Percentiles rank a stretch among this genome's conserved stretches.
These are phyloP conservation scores for Carduelis carduelis DNA, from an alignment of 2,797 vertebrate genomes.

Conservation along the genomic window DNA sequence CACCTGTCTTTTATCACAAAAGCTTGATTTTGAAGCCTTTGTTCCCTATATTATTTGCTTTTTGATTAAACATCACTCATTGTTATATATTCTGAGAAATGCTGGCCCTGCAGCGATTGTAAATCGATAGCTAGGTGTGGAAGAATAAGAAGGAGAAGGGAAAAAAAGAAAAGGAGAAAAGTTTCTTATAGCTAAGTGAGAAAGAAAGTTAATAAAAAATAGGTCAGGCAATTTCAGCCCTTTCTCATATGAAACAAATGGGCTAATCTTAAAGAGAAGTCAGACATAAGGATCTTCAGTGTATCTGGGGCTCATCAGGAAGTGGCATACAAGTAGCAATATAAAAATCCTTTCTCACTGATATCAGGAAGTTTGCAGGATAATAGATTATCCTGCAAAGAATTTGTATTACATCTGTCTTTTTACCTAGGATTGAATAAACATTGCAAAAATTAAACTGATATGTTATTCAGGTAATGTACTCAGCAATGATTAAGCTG, in stretches of 20 bases:
- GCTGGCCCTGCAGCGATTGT: background rate
- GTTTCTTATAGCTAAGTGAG: background rate
- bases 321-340: background rate
- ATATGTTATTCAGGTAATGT: background rate
- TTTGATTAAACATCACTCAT: conserved; percentile 39
- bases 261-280: background rate
- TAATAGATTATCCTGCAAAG: background rate
- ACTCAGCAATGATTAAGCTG: background rate
- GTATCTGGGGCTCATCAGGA: background rate
- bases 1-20: background rate
- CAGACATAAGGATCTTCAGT: background rate
- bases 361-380: background rate
- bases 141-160: background rate
- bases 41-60: conserved; percentile 17
- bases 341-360: background rate
- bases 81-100: conserved; percentile 30
- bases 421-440: background rate
- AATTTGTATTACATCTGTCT: background rate
- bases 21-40: conserved; percentile 31
- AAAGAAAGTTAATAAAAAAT: conserved; percentile 41
- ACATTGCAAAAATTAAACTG: background rate
- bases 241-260: conserved; percentile 26
- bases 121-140: background rate
- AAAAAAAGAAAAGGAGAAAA: background rate
- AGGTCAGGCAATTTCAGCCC: conserved; percentile 1